These are phyloP conservation scores for Etheostoma spectabile DNA, from an alignment of 2,113 vertebrate species.

Conservation along the genomic window DNA sequence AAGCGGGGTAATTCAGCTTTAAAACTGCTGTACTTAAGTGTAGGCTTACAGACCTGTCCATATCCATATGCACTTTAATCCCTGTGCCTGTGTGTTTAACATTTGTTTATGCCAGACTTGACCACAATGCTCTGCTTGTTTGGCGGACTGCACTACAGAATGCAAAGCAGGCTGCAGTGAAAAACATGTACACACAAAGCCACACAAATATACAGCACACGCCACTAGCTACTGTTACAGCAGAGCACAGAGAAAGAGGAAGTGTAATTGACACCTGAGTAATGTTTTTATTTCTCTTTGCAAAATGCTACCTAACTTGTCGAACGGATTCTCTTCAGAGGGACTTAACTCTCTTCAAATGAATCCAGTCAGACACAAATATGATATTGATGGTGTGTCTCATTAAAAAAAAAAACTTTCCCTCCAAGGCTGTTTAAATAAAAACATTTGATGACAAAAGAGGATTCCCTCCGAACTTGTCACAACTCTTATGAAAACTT, in stretches of 20 bases:
- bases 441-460: no score
- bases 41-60: not conserved
- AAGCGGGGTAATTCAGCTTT: not conserved
- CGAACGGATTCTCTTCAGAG: not conserved
- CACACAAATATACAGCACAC: conserved; percentile 4
- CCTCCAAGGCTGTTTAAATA: no score
- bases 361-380: not conserved
- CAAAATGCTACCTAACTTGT: not conserved
- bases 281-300: conserved; percentile 16
- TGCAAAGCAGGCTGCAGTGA: conserved; percentile 16
- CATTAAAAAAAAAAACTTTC: not conserved
- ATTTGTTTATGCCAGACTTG: conserved; percentile 38
- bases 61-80: not conserved
- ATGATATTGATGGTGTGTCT: not conserved
- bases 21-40: not conserved
- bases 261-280: conserved; percentile 48
- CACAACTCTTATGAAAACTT: not conserved
- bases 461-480: not conserved
- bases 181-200: not conserved
- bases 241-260: conserved; percentile 60
- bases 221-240: conserved; percentile 14
- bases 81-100: not conserved
- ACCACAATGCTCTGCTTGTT: conserved; percentile 61
- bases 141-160: conserved; percentile 31
- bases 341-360: not conserved